Percentiles rank a stretch among this genome's conserved stretches.
Evolutionary conservation across 2,113 vertebrate species (phyloP).

Genomic region (Phalacrocorax pelagicus): DNA sequence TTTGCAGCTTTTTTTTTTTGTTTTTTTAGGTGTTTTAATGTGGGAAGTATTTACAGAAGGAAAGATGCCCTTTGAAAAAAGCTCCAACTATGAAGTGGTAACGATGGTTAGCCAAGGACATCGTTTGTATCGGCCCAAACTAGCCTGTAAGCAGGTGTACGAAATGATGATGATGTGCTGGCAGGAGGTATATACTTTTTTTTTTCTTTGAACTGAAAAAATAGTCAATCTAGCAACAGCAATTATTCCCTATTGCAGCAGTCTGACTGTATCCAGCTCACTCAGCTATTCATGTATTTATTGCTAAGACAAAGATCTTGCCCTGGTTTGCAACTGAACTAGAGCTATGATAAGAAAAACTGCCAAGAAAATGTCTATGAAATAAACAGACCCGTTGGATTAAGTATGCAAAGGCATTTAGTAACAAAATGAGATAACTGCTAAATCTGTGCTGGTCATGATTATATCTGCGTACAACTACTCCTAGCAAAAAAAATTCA

Average conservation of each 20-base stretch:
- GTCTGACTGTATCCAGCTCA: background rate
- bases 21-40: conserved; percentile 87
- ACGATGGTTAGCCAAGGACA: conserved; percentile 87
- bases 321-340: background rate
- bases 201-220: background rate
- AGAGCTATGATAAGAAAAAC: background rate
- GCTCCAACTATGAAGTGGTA: conserved; percentile 90
- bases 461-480: background rate
- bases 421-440: background rate
- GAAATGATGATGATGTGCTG: conserved; percentile 90
- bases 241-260: background rate
- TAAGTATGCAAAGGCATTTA: background rate
- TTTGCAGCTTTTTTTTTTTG: background rate
- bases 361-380: background rate
- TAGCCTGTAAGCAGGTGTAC: conserved; percentile 81
- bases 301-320: background rate
- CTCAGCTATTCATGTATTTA: background rate
- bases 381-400: background rate
- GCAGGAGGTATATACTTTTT: conserved; percentile 81
- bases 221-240: background rate
- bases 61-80: conserved; percentile 91
- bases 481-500: background rate
- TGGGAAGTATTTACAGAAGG: conserved; percentile 95
- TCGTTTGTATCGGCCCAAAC: conserved; percentile 86
- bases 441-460: background rate